A percentile compares a stretch with the other conserved stretches of the same genome.
Conservation (phyloP, 2,888 invertebrate genomes). For the Protodeltote pygarga region DNA sequence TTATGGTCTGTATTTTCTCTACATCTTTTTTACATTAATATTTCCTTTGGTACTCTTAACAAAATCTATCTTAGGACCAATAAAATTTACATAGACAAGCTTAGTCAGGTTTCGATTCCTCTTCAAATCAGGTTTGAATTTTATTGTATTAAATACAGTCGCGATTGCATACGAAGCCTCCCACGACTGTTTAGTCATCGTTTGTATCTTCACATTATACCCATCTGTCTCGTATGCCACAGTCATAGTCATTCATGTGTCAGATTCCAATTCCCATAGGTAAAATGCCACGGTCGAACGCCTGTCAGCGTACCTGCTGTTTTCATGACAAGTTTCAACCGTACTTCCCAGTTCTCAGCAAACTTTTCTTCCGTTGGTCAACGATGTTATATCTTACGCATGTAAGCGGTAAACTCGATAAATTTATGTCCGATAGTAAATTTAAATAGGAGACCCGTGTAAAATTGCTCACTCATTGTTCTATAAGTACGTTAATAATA, state of each 20-base stretch:
- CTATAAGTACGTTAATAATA: slow-evolving; percentile 3
- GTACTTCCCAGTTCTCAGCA: neutral
- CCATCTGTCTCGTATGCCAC: slow-evolving; percentile 51
- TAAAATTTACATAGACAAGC: no score
- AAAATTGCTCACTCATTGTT: slow-evolving; percentile 25
- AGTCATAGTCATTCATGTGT: slow-evolving; percentile 56
- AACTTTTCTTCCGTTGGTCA: neutral
- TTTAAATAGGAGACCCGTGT: slow-evolving; percentile 10
- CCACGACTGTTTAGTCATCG: slow-evolving; percentile 32
- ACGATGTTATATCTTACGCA: slow-evolving; percentile 6
- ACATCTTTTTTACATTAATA: no score
- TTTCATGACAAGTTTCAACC: neutral
- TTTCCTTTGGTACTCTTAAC: no score
- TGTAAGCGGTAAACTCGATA: slow-evolving; percentile 4
- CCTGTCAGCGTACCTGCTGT: slow-evolving; percentile 9
- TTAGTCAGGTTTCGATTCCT: slow-evolving; percentile 2
- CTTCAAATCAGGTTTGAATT: slow-evolving; percentile 2
- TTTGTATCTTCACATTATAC: slow-evolving; percentile 47
- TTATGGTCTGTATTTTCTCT: no score
- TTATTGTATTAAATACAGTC: slow-evolving; percentile 9
- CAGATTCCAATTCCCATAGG: slow-evolving; percentile 58
- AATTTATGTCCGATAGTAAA: slow-evolving; percentile 19
- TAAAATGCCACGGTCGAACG: slow-evolving; percentile 63
- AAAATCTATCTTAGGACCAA: no score
- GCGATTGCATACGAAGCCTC: slow-evolving; percentile 19